These are phyloP conservation scores for Urechis unicinctus DNA, from an alignment of 2,888 invertebrate species.

Conservation along the genomic window DNA sequence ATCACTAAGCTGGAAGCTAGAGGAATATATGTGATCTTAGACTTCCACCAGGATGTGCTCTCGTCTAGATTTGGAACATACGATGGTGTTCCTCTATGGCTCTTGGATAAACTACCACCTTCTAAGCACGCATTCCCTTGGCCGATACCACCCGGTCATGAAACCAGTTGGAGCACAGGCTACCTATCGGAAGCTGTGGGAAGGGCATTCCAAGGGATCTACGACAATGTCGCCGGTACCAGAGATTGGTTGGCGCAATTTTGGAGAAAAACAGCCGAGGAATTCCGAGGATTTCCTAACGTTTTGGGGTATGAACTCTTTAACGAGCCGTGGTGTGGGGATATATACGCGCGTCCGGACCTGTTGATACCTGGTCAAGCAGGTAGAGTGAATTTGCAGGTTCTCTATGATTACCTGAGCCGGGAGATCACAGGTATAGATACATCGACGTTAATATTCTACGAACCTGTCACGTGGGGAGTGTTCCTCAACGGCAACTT, in stretches of 20 bases:
- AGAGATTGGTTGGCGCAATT: conserved; percentile 22
- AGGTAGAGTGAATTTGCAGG: conserved; percentile 25
- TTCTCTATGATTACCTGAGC: conserved; percentile 24
- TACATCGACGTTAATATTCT: conserved; percentile 27
- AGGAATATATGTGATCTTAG: conserved; percentile 29
- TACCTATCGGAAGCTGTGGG: conserved; percentile 30
- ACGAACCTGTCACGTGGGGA: conserved; percentile 38
- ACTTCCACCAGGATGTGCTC: conserved; percentile 33
- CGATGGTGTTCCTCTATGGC: conserved; percentile 32
- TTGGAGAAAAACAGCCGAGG: conserved; percentile 24
- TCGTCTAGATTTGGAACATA: conserved; percentile 22
- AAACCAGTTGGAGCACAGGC: conserved; percentile 19
- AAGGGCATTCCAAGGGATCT: conserved; percentile 29
- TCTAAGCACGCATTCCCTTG: conserved; percentile 26
- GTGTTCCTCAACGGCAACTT: conserved; percentile 19
- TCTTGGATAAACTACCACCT: conserved; percentile 25
- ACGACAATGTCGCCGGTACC: conserved; percentile 24
- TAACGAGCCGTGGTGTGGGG: conserved; percentile 37
- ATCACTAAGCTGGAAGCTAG: conserved; percentile 33
- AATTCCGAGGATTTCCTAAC: conserved; percentile 17
- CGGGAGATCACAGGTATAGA: conserved; percentile 27
- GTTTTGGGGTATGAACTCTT: conserved; percentile 34
- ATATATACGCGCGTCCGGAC: conserved; percentile 24
- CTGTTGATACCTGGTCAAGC: conserved; percentile 29
- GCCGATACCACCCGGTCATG: conserved; percentile 21